Evolutionary conservation across 2,797 vertebrate species (phyloP).

Genomic region (Loriculus beryllinus): DNA sequence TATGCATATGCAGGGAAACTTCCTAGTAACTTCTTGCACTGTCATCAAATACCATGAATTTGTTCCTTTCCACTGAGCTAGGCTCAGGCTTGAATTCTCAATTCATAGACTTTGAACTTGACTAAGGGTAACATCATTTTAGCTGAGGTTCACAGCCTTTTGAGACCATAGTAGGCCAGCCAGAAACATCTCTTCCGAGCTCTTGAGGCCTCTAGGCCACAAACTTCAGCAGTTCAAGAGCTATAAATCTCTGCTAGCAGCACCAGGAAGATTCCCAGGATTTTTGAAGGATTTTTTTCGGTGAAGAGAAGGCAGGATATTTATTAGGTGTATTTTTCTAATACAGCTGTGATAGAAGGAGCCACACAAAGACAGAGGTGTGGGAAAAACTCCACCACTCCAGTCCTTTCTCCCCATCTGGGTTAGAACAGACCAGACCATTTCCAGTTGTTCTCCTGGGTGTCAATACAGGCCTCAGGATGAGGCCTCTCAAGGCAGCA

Average conservation of each 20-base stretch:
- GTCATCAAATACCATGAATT: conserved; percentile 63
- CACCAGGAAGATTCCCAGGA: neutral
- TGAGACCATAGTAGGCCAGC: conserved; percentile 5
- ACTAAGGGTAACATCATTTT: conserved; percentile 53
- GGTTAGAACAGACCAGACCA: neutral
- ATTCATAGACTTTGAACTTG: conserved; percentile 42
- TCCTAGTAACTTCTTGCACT: conserved; percentile 36
- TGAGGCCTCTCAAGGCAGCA: neutral
- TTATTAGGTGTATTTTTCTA: neutral
- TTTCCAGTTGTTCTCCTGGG: neutral
- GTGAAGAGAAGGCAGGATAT: neutral
- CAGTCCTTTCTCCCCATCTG: neutral
- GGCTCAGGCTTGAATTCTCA: neutral
- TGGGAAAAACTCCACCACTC: neutral
- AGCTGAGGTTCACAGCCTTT: conserved; percentile 28
- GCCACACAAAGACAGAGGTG: neutral
- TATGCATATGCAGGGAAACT: neutral
- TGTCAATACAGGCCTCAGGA: neutral
- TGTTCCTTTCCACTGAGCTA: conserved; percentile 24
- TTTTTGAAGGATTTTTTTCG: neutral
- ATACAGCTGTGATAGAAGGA: neutral
- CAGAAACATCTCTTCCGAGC: conserved; percentile 9
- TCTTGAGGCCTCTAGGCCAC: neutral
- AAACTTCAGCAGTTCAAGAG: neutral
- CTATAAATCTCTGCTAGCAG: neutral